These are phyloP conservation scores for Ypsolopha scabrella DNA, from an alignment of 2,888 invertebrate species.

Conservation along the genomic window DNA sequence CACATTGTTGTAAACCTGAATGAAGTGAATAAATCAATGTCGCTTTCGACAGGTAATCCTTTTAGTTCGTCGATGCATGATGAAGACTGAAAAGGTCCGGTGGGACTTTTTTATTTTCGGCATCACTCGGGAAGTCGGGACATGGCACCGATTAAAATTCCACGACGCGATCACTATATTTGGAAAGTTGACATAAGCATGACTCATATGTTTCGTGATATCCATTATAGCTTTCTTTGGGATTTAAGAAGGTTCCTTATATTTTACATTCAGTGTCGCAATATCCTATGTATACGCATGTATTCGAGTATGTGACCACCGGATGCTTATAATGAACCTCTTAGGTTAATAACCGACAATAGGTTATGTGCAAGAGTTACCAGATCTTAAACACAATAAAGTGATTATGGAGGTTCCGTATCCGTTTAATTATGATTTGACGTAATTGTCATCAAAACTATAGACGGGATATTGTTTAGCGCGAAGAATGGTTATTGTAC, in stretches of 20 bases:
- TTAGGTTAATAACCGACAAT: conserved; percentile 51
- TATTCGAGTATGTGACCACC: conserved; percentile 33
- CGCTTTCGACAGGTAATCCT: conserved; percentile 44
- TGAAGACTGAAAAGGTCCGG: conserved; percentile 21
- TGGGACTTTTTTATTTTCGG: conserved; percentile 22
- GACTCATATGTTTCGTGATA: conserved; percentile 14
- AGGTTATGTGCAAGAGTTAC: conserved; percentile 19
- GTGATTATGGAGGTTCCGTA: conserved; percentile 20
- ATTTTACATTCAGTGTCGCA: conserved; percentile 32
- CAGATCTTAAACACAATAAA: conserved; percentile 41
- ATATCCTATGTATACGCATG: conserved; percentile 36
- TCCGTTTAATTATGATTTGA: conserved; percentile 17
- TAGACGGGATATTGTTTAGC: too few relatives aligned
- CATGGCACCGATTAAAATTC: conserved; percentile 46
- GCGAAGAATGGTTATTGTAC: too few relatives aligned
- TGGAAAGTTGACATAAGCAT: conserved; percentile 30
- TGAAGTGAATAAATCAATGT: conserved; percentile 34
- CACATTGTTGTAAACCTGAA: neutral
- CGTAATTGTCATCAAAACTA: neutral
- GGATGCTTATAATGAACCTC: conserved; percentile 50
- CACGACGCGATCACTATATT: conserved; percentile 34
- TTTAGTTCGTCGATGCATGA: conserved; percentile 31
- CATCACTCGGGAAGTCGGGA: conserved; percentile 34
- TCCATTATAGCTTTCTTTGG: neutral
- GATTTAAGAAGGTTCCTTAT: neutral